phyloP scores from a whole-genome alignment of 2,797 vertebrate genomes.

The Lagocephalus sceleratus region DNA sequence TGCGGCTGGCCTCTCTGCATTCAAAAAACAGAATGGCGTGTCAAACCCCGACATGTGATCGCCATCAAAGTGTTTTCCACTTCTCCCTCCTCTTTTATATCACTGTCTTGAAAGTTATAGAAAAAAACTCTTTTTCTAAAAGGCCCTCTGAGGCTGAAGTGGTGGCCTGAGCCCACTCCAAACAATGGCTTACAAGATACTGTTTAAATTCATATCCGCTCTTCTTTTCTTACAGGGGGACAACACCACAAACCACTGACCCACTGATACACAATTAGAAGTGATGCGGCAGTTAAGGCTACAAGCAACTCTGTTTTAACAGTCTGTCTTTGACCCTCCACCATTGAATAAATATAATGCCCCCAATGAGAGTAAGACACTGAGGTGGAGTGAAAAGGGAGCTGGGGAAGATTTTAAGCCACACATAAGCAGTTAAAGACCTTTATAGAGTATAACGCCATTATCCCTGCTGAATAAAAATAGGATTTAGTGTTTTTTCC shows the following conservation, averaged over 20 bases:
- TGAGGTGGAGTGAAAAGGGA: constrained; percentile 72
- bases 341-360: constrained; percentile 83
- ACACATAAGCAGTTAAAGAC: constrained; percentile 87
- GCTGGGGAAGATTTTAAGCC: constrained; percentile 81
- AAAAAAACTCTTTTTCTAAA: constrained; percentile 59
- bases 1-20: constrained; percentile 48
- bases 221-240: constrained; percentile 72
- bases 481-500: constrained; percentile 99
- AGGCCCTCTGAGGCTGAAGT: constrained; percentile 74
- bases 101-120: constrained; percentile 67
- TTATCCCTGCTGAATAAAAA: constrained; percentile 94
- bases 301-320: constrained; percentile 82
- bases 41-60: constrained; percentile 68
- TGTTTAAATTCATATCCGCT: constrained; percentile 85
- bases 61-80: constrained; percentile 71
- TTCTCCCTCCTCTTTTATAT: constrained; percentile 72
- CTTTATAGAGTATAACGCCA: constrained; percentile 86
- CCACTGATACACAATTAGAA: constrained; percentile 83
- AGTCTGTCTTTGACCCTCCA: constrained; percentile 79
- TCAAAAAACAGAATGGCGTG: constrained; percentile 54
- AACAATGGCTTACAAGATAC: constrained; percentile 81
- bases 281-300: constrained; percentile 83
- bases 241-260: constrained; percentile 81
- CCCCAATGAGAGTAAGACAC: constrained; percentile 74
- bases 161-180: constrained; percentile 73